Evolutionary conservation across 1,140 invertebrate species (phyloP).

Genomic region (Rhizoglyphus robini): DNA sequence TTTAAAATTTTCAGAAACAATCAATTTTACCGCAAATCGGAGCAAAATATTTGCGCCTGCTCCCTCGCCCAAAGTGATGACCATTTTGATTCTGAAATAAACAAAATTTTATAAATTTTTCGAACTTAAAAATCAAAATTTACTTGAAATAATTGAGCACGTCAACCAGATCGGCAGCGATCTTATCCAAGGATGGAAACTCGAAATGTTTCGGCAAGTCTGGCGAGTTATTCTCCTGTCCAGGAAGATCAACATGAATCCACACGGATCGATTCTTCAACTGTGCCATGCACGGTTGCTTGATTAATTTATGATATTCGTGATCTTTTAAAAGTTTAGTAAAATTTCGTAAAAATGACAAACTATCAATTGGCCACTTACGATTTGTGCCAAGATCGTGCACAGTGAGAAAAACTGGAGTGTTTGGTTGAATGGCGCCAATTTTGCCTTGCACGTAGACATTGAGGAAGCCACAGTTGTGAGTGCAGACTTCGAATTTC

Average conservation of each 20-base stretch:
- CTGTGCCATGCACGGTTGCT: slow-evolving; percentile 63
- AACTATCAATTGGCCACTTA: no score
- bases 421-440: slow-evolving; percentile 8
- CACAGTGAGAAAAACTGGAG: slow-evolving; percentile 25
- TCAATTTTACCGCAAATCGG: slow-evolving; percentile 28
- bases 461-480: slow-evolving; percentile 20
- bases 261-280: slow-evolving; percentile 71
- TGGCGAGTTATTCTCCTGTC: slow-evolving; percentile 65
- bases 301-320: slow-evolving; percentile 57
- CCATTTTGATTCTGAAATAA: slow-evolving; percentile 39
- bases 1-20: background rate
- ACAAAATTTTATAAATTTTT: no score
- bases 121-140: no score
- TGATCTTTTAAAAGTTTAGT: no score
- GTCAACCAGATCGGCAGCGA: slow-evolving; percentile 66
- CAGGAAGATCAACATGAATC: slow-evolving; percentile 74
- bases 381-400: slow-evolving; percentile 26
- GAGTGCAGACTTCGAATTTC: slow-evolving; percentile 18
- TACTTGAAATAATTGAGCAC: slow-evolving; percentile 68
- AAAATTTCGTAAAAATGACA: no score
- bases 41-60: slow-evolving; percentile 29
- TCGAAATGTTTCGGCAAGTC: slow-evolving; percentile 52
- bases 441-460: slow-evolving; percentile 22
- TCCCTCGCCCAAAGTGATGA: slow-evolving; percentile 30
- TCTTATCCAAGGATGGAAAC: slow-evolving; percentile 64